Base-by-base conservation (phyloP, 1,140 invertebrate genomes). In the Drosophila tani region DNA sequence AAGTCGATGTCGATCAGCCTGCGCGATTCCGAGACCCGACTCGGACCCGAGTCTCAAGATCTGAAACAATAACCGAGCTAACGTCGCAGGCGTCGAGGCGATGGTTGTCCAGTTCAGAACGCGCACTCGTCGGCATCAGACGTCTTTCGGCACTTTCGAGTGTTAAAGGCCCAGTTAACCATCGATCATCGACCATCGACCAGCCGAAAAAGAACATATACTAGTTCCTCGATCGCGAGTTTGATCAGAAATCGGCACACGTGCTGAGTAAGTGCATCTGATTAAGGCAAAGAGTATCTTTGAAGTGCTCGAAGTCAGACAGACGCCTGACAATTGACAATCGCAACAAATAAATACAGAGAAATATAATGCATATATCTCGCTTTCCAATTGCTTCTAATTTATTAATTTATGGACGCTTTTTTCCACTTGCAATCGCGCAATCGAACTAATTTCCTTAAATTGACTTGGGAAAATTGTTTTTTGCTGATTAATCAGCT, bases 331-430 rank as follows among this genome's bases (percentile, higher is more conserved):
- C 67, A 73, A 73, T 73, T 43, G 53, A 51, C 56, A 71, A 66
- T 58, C 43, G 65, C 60, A 68, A 40, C 38, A 43, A 58, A 79
- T 57, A 53, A 74, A 56, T 40, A 56, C 32, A 40, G 14, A 55
- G n/a, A 59, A 46, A 49, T 46, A 29, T 53, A 43, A 47, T 35
- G 9, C 32, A 43, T 43, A 74, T 79, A 67, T 75, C 64, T 62
- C 59, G 83, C 82, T 85, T 84, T 86, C 80, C 83, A 80, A 77
- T 80, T 65, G 76, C 59, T 56, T 43, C 43, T 90, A 90, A 88
- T 88, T 88, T 90, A 88, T 88, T 88, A 49, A 88, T 88, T 84
- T 88, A 88, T 88, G 85, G 59, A 81, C 50, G 70, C 81, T 68
- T 84, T 88, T 84, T 88, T 70, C 66, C 58, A 58, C 47, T 63